Evolutionary conservation across 1,140 invertebrate species (phyloP), one percentile per base, ranked within the genome.

Genomic region (Caenorhabditis brenneri): DNA sequence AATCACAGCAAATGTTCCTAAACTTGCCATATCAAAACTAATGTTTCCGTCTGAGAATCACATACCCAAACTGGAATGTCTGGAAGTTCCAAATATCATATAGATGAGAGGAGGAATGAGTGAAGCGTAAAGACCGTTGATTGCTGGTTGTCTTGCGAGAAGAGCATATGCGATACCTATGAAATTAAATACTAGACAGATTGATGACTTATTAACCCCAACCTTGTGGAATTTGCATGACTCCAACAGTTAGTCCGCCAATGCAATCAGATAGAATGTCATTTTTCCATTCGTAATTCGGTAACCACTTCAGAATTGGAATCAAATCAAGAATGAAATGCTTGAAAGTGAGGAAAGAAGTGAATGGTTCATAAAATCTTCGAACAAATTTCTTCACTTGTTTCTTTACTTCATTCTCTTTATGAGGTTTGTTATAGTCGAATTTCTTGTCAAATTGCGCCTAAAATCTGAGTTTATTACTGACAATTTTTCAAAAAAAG

Each of bases 11-110:
- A 92, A 91, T 53, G 91, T 79, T 42, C 83, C 83, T 81, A 15
- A 60, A 81, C 5, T 42, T 39, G 9, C 33, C 22, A 31, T 12
- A 74, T 39, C 15, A 46, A 39, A 7, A 22, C n/a, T n/a, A n/a
- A n/a, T n/a, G n/a, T n/a, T n/a, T 42, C 65, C 33, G 7, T 15
- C 10, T 7, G 22, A 24, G 22, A 46, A 39, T 91, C 91, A 91
- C 49, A 90, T 55, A 79, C 85, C 85, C 19, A 91, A 84, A 10
- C 91, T 91, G 39, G 88, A 90, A 85, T 93, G 93, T 24, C 91
- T 86, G 7, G 92, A 92, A 7, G 93, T 93, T 79, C 92, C 93
- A 69, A 93, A 92, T 55, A 93, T 78, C 48, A 92, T 91, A 87
- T 93, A 53, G 31, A 80, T 33, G 7, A 80, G 36, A 51, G 78